These are phyloP conservation scores for Pogonocichla stellata DNA, from an alignment of 2,113 vertebrate genomes.

Conservation along the genomic window DNA sequence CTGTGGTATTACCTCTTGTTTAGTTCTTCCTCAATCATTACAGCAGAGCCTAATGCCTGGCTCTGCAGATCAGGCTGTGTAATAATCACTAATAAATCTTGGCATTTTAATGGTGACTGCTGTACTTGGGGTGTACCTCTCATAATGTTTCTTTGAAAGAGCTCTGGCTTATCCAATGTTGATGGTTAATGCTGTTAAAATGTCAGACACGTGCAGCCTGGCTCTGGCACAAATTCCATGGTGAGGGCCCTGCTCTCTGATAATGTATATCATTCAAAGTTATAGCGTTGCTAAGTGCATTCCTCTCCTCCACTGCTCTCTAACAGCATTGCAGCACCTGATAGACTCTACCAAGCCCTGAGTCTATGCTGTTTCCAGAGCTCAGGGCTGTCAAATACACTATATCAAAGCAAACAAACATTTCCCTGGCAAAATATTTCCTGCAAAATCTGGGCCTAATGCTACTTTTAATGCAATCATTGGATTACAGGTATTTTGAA, in stretches of 20 bases:
- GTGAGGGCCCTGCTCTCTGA: background rate
- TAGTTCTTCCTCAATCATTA: background rate
- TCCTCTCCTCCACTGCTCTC: constrained; percentile 35
- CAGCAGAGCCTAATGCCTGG: background rate
- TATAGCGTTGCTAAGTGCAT: constrained; percentile 19
- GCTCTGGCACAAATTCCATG: constrained; percentile 7
- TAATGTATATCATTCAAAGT: background rate
- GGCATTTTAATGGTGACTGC: constrained; percentile 13
- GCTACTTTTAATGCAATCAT: background rate
- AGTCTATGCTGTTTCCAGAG: background rate
- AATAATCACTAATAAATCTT: constrained; percentile 10
- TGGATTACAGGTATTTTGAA: background rate
- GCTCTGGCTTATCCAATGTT: background rate
- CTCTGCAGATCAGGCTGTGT: background rate
- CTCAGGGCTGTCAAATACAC: background rate
- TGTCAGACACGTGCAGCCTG: background rate
- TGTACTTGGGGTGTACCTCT: background rate
- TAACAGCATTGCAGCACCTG: constrained; percentile 54
- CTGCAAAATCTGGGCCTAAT: background rate
- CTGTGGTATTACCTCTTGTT: background rate
- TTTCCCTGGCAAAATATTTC: constrained; percentile 1
- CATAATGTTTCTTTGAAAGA: background rate
- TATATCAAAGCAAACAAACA: background rate
- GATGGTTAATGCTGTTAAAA: constrained; percentile 27
- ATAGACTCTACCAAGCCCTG: background rate